phyloP scores from a whole-genome alignment of 2,113 vertebrate species.

The Leptocoma aspasia region DNA sequence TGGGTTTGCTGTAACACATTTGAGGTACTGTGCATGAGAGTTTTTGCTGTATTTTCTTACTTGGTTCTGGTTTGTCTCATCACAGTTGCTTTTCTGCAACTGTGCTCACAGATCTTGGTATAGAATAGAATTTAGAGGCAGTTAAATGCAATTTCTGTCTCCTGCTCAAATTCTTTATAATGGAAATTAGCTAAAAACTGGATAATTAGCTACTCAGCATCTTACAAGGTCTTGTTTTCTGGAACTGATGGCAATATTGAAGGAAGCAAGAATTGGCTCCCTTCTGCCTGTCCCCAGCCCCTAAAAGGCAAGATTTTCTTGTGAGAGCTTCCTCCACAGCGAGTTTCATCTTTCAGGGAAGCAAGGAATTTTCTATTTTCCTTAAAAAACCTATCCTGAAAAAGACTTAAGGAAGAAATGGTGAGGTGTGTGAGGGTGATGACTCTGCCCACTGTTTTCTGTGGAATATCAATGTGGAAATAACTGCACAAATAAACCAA shows the following conservation, averaged over 20 bases:
- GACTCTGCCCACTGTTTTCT: neutral
- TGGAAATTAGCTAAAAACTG: neutral
- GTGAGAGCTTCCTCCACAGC: neutral
- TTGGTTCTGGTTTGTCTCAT: neutral
- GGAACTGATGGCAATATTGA: neutral
- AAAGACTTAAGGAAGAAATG: neutral
- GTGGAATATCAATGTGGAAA: neutral
- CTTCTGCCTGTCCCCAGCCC: neutral
- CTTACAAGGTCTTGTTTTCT: neutral
- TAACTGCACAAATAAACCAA: neutral
- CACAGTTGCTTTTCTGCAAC: neutral
- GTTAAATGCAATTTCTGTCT: neutral
- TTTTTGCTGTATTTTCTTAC: fast-evolving
- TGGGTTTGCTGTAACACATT: neutral
- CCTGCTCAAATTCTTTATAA: neutral
- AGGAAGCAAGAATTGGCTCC: neutral
- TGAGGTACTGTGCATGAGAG: neutral
- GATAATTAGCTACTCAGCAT: neutral
- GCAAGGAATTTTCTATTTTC: neutral
- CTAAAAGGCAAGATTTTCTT: neutral
- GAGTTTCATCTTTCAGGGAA: neutral
- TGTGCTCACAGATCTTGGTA: neutral
- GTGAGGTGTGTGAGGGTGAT: fast-evolving
- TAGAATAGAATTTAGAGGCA: neutral
- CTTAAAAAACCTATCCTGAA: neutral